These are phyloP conservation scores for Tragelaphus buxtoni DNA, from an alignment of 2,113 vertebrate genomes.

Conservation along the genomic window DNA sequence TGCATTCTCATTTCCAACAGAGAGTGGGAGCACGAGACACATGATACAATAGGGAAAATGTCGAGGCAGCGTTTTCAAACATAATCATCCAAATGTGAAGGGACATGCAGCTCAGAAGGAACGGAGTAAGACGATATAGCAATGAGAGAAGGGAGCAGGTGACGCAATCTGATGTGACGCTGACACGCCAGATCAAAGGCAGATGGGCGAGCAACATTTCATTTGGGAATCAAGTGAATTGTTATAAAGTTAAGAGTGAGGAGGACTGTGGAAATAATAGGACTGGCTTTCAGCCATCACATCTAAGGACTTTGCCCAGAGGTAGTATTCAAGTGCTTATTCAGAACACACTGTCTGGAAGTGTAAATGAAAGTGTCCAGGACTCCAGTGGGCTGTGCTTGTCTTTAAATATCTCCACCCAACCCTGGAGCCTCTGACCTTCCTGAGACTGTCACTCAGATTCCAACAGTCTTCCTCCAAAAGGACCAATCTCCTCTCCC, in stretches of 20 bases:
- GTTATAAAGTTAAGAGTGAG: slow-evolving; percentile 21
- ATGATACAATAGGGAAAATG: neutral
- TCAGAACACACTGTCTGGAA: slow-evolving; percentile 34
- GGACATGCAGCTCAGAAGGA: slow-evolving; percentile 51
- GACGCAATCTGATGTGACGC: neutral
- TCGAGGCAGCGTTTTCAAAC: slow-evolving; percentile 31
- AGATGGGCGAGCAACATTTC: slow-evolving; percentile 9
- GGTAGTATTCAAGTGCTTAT: slow-evolving; percentile 39
- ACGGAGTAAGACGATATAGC: neutral
- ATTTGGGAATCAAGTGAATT: slow-evolving; percentile 49
- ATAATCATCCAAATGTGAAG: slow-evolving; percentile 21
- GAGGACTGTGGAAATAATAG: slow-evolving; percentile 20
- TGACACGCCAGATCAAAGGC: slow-evolving; percentile 42
- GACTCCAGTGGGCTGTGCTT: neutral
- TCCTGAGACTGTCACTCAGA: neutral
- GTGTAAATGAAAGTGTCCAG: slow-evolving; percentile 46
- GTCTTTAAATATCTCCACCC: neutral
- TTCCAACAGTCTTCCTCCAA: neutral
- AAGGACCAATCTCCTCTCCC: neutral
- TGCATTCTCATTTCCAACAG: slow-evolving; percentile 8
- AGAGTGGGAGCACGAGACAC: neutral
- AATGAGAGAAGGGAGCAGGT: neutral
- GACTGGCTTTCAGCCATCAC: slow-evolving; percentile 49
- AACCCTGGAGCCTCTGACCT: neutral
- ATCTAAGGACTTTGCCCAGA: slow-evolving; percentile 58